Percentiles rank a stretch among this genome's conserved stretches.
Evolutionary conservation across 2,888 invertebrate genomes (phyloP).

Genomic region (Tuberolachnus salignus): DNA sequence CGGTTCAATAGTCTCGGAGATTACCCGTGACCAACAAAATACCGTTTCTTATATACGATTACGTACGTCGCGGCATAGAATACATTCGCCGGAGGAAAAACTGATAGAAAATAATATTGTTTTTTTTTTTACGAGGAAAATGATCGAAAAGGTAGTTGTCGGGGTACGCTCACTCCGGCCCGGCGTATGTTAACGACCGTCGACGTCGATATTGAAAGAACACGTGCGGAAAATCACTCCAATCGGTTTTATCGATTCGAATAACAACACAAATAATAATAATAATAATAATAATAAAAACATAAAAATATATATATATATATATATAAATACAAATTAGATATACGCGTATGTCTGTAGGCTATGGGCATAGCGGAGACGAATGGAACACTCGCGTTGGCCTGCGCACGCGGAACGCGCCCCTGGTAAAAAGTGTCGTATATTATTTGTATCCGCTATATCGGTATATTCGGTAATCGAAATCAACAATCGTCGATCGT

Average conservation of each 20-base stretch:
- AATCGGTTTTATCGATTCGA: constrained; percentile 7
- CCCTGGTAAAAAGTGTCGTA: not conserved
- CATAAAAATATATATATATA: no score
- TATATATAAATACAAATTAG: not conserved
- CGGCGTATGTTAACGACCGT: constrained; percentile 2
- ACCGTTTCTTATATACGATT: no score
- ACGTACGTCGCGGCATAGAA: not conserved
- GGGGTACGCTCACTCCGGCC: not conserved
- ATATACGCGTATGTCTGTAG: no score
- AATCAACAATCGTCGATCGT: no score
- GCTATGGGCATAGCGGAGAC: no score
- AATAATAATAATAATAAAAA: not conserved
- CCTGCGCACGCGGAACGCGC: not conserved
- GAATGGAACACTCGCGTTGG: no score
- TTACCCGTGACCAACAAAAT: no score
- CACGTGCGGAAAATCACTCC: not conserved
- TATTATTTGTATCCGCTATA: not conserved
- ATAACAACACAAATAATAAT: not conserved
- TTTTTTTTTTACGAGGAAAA: constrained; percentile 22
- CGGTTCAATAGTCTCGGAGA: no score
- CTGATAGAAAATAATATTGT: not conserved
- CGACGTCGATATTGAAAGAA: not conserved
- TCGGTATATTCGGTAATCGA: no score
- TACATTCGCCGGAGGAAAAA: not conserved
- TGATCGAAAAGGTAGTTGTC: constrained; percentile 13